Base-by-base conservation (phyloP, 1,140 invertebrate species). In the Bombus cullumanus region DNA sequence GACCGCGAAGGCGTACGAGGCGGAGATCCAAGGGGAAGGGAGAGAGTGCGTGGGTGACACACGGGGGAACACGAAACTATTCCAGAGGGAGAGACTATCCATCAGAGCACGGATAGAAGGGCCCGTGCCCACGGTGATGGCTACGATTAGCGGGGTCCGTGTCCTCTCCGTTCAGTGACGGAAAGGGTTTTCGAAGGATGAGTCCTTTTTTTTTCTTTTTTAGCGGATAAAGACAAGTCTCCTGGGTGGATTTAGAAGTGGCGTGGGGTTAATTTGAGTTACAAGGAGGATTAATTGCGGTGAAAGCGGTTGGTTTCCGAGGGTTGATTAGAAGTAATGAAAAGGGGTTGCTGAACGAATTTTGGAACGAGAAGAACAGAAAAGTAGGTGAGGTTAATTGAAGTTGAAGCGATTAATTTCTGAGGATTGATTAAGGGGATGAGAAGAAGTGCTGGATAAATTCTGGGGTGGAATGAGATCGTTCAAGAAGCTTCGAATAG, bases 41-140 rank as follows among this genome's bases (percentile, higher is more conserved):
- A 64, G 69, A n/a, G 1, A 5, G 34, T 83, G 73, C 85, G 85
- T 83, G 85, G 72, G 80, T 71, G 79, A 74, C 53, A 79, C 39
- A 41, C 22, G 43, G 59, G 68, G 76, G 76, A 72, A 71, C 47
- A 57, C 53, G 71, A 81, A 85, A 81, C 84, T 85, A 85, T 85
- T 81, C 57, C 69, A 68, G 37, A 71, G 84, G 71, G 84, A 74
- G 84, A 85, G 62, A 85, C 78, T 74, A 85, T 85, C 71, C 71
- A 81, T 85, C 84, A 85, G 78, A 81, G 59, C 25, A 66, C 39
- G 59, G 34, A 81, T 73, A 66, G 83, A 85, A 43, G 34, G 41
- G 57, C 57, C 28, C 83, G 83, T 81, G 83, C 64, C 83, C 57
- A 64, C 34, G 71, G 43, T 81, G 84, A 85, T 75, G 43, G 78